A percentile compares a stretch with the other conserved stretches of the same genome.
Conservation (phyloP, 2,888 invertebrate species). For the Tenodera sinensis region DNA sequence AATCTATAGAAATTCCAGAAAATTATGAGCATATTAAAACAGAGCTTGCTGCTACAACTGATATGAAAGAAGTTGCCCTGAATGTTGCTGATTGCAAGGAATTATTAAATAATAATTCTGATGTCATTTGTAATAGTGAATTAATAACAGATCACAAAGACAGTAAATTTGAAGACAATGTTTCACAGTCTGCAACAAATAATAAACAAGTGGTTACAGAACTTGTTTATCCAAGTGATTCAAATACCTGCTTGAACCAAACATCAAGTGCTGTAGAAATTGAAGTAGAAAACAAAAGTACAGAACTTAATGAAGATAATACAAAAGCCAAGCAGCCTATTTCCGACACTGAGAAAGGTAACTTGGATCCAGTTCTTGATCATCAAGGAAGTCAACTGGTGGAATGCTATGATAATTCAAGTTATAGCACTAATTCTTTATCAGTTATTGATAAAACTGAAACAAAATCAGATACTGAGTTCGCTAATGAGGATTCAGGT, state of each 20-base stretch:
- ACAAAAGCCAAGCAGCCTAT: not conserved
- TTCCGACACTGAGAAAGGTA: not conserved
- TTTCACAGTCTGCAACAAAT: not conserved
- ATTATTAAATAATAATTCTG: no score
- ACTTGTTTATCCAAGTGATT: not conserved
- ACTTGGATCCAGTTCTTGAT: not conserved
- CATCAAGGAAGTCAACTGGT: not conserved
- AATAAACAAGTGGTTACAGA: not conserved
- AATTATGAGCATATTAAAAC: no score
- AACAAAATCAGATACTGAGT: not conserved
- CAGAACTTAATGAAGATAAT: not conserved
- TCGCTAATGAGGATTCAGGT: no score
- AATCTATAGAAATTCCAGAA: no score
- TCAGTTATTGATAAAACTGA: not conserved
- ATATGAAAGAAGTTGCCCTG: no score
- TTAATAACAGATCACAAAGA: no score
- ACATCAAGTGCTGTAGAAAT: not conserved
- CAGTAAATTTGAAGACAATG: not conserved
- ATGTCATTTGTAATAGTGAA: no score
- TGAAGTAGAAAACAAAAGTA: not conserved
- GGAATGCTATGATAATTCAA: not conserved
- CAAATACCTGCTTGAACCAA: not conserved
- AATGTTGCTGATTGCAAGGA: no score
- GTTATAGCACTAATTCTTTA: not conserved
- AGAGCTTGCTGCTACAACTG: no score